phyloP scores from a whole-genome alignment of 2,113 vertebrate species.

The Macaca mulatta region DNA sequence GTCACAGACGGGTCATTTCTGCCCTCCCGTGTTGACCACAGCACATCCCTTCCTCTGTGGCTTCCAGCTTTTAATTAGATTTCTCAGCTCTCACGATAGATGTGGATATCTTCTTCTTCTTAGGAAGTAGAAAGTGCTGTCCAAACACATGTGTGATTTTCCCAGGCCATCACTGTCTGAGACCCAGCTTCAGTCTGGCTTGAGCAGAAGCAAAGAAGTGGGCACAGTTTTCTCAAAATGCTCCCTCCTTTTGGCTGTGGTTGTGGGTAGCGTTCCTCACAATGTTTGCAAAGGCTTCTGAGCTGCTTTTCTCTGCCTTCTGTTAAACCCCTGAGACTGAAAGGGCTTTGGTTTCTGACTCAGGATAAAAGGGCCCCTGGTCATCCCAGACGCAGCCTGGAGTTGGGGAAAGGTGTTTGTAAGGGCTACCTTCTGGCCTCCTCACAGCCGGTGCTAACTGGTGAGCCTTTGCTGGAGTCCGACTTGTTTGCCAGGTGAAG shows the following conservation, averaged over 20 bases:
- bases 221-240: background rate
- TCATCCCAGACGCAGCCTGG: background rate
- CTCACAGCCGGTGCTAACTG: background rate
- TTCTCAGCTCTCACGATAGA: conserved; percentile 10
- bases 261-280: background rate
- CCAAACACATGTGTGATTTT: background rate
- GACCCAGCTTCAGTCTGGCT: background rate
- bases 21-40: background rate
- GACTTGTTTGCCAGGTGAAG: no score
- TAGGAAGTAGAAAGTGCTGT: background rate
- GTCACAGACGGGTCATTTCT: background rate
- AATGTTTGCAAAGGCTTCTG: background rate
- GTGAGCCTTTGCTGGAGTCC: background rate
- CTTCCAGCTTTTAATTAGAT: conserved; percentile 14
- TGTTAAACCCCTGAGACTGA: background rate
- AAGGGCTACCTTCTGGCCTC: background rate
- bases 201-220: background rate
- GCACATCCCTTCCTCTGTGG: background rate
- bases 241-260: background rate
- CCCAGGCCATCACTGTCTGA: background rate
- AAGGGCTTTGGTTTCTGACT: background rate
- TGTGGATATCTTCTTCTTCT: background rate
- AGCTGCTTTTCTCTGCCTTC: conserved; percentile 8
- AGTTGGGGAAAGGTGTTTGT: background rate
- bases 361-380: background rate